A percentile compares a stretch with the other conserved stretches of the same genome.
phyloP scores from a whole-genome alignment of 2,113 vertebrate genomes.

The Rhea americana region DNA sequence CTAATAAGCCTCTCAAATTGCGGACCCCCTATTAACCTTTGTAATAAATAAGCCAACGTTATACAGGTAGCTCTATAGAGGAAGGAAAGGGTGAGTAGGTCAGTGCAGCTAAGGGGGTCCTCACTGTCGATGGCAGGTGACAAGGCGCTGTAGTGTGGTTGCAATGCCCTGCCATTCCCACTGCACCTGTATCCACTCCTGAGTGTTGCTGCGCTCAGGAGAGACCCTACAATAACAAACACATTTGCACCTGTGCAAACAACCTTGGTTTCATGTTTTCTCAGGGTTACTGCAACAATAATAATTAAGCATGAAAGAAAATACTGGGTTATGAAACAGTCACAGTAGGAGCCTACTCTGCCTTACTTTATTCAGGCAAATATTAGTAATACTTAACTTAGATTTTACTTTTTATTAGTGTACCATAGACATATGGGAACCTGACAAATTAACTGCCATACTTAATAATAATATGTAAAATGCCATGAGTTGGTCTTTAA shows the following conservation, averaged over 20 bases:
- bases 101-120: neutral
- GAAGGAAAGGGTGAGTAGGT: neutral
- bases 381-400: neutral
- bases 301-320: neutral
- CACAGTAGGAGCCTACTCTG: neutral
- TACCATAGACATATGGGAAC: neutral
- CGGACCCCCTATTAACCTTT: neutral
- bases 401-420: neutral
- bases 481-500: neutral
- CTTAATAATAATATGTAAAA: neutral
- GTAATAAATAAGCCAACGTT: neutral
- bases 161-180: neutral
- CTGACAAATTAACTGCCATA: neutral
- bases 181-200: neutral
- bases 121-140: no score
- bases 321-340: neutral
- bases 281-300: slow-evolving; percentile 6
- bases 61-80: neutral
- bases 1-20: neutral
- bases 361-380: neutral
- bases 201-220: fast-evolving
- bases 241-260: slow-evolving; percentile 34
- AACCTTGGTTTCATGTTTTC: neutral
- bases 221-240: neutral
- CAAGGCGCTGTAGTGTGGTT: fast-evolving